A percentile compares a stretch with the other conserved stretches of the same genome.
These are phyloP conservation scores for Archivesica marissinica DNA, from an alignment of 1,140 invertebrate species.

Conservation along the genomic window DNA sequence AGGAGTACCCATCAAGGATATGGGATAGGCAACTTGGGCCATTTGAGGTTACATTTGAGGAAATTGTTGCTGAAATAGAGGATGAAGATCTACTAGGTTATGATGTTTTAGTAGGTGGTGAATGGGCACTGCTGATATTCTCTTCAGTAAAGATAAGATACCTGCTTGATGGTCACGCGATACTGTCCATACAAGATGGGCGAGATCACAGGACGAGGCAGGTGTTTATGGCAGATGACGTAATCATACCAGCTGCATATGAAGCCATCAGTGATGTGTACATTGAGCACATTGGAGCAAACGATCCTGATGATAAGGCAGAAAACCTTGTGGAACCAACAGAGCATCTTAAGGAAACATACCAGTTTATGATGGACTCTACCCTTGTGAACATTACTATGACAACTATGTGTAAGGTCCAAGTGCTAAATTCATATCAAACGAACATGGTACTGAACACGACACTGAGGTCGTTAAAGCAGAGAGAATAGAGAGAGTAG, in stretches of 20 bases:
- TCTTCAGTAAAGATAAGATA: constrained; percentile 19
- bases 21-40: neutral
- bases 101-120: neutral
- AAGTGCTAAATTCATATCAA: neutral
- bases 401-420: neutral
- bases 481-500: neutral
- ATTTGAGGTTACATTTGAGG: neutral
- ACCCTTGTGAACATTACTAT: neutral
- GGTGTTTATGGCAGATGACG: neutral
- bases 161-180: neutral
- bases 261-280: constrained; percentile 1
- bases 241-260: neutral
- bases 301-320: neutral
- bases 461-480: neutral
- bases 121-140: neutral
- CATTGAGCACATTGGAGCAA: neutral
- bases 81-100: constrained; percentile 9
- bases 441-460: neutral
- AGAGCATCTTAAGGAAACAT: neutral
- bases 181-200: no score
- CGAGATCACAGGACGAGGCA: neutral
- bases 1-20: neutral
- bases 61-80: neutral
- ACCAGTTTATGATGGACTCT: neutral
- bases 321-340: constrained; percentile 10